phyloP scores from a whole-genome alignment of 2,797 vertebrate genomes.

The Pseudomugil gertrudae region DNA sequence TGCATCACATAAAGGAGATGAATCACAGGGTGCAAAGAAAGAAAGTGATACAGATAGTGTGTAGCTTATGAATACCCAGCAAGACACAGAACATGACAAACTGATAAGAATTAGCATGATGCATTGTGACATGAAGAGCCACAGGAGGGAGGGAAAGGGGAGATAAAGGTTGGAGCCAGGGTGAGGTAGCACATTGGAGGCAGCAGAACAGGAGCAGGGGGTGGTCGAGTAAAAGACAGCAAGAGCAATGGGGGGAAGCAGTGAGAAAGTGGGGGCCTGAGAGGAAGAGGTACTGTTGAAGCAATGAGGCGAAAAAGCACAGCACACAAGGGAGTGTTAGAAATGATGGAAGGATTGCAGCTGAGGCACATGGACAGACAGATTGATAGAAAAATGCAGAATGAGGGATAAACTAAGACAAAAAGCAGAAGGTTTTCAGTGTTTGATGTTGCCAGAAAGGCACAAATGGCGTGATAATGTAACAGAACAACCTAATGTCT shows the following conservation, averaged over 20 bases:
- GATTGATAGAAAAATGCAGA: constrained; percentile 19
- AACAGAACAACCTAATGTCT: constrained; percentile 30
- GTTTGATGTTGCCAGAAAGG: constrained; percentile 42
- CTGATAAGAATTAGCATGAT: constrained; percentile 59
- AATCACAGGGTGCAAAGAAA: constrained; percentile 39
- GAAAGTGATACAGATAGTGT: constrained; percentile 27
- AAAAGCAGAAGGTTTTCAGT: constrained; percentile 42
- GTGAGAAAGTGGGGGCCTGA: background rate
- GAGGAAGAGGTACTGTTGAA: constrained; percentile 36
- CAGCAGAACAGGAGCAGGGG: constrained; percentile 11
- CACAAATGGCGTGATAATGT: constrained; percentile 29
- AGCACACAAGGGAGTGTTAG: constrained; percentile 70
- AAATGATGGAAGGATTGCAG: constrained; percentile 71
- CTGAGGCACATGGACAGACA: constrained; percentile 58
- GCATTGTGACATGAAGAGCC: constrained; percentile 50
- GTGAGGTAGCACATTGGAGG: constrained; percentile 44
- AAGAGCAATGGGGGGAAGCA: constrained; percentile 17
- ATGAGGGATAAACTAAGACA: constrained; percentile 29
- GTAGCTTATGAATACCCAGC: constrained; percentile 51
- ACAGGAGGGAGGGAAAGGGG: constrained; percentile 29
- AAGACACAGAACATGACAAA: constrained; percentile 58
- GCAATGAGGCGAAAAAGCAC: constrained; percentile 74
- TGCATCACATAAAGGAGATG: constrained; percentile 52
- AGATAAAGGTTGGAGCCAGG: constrained; percentile 53
- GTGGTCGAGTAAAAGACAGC: constrained; percentile 30